These are phyloP conservation scores for Xanthorhoe spadicearia DNA, from an alignment of 2,888 invertebrate species.

Conservation along the genomic window DNA sequence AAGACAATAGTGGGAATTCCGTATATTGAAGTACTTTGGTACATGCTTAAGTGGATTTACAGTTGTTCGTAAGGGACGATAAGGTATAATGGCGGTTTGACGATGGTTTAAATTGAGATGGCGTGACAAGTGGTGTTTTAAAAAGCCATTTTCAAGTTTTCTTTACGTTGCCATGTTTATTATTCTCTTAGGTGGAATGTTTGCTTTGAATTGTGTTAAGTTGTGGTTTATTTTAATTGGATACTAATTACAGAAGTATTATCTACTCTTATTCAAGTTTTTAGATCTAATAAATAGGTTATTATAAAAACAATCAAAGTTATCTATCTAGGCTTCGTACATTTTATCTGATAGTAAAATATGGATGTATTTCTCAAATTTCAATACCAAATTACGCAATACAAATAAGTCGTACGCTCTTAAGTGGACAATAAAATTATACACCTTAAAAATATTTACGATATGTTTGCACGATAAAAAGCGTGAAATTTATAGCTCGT, in stretches of 20 bases:
- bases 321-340: background rate
- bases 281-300: too few species aligned
- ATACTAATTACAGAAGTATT: too few species aligned
- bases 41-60: slow-evolving; percentile 47
- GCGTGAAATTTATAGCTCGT: slow-evolving; percentile 37
- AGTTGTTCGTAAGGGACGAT: slow-evolving; percentile 51
- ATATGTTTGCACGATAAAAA: slow-evolving; percentile 35
- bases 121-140: slow-evolving; percentile 40
- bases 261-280: too few species aligned
- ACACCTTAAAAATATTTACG: slow-evolving; percentile 32
- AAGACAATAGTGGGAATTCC: slow-evolving; percentile 62
- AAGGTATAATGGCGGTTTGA: slow-evolving; percentile 51
- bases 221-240: background rate
- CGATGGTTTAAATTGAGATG: slow-evolving; percentile 47
- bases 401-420: slow-evolving; percentile 14
- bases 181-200: background rate
- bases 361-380: slow-evolving; percentile 7
- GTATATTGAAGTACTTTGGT: slow-evolving; percentile 36
- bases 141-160: slow-evolving; percentile 27
- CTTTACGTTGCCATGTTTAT: slow-evolving; percentile 20
- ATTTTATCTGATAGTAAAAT: background rate
- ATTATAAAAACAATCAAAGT: background rate
- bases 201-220: background rate
- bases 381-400: slow-evolving; percentile 18
- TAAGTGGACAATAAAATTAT: slow-evolving; percentile 31